Evolutionary conservation across 2,113 vertebrate species (phyloP), one percentile per base, ranked within the genome.

Genomic region (Sander lucioperca): DNA sequence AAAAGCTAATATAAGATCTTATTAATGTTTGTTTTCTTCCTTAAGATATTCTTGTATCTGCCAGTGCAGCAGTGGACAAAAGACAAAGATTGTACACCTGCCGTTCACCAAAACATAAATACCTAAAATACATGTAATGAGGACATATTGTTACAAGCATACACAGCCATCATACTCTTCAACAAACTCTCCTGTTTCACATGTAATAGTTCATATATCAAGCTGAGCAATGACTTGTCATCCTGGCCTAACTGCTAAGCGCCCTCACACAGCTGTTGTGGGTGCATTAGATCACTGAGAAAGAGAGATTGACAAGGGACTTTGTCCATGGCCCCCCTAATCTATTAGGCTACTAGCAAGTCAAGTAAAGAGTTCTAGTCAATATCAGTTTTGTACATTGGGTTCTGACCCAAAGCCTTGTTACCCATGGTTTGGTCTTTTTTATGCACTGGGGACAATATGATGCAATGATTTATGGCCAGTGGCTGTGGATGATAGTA

Each of bases 181-280:
- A 92, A 76, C 87, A 64, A 84, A 88, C 63, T 62, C 81, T 87
- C 61, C 63, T 57, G 73, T 89, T 91, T 86, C 89, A 86, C 82
- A 87, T 85, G 82, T 82, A 86, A 74, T 90, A 53, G 82, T 80
- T 89, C 84, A 85, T 92, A 88, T 80, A 93, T 93, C 92, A 93
- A 61, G 62, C 78, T 88, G 88, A 90, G 89, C 85, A 87, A 82
- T 90, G 80, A 77, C 91, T 87, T 93, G 91, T 92, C 92, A 85
- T 85, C 63, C 77, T 65, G 77, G 75, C 64, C 86, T 85, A 86
- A 87, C 82, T 75, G 84, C 77, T 91, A 74, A 90, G 80, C 70
- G 3, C 64, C 50, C 83, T 86, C 69, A 73, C 90, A 91, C 93
- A 93, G 92, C 93, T 94, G 90, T 90, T 94, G 80, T 86, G 68